Percentiles rank a stretch among this genome's conserved stretches.
phyloP scores from a whole-genome alignment of 1,140 invertebrate species.

The Colletes latitarsis region DNA sequence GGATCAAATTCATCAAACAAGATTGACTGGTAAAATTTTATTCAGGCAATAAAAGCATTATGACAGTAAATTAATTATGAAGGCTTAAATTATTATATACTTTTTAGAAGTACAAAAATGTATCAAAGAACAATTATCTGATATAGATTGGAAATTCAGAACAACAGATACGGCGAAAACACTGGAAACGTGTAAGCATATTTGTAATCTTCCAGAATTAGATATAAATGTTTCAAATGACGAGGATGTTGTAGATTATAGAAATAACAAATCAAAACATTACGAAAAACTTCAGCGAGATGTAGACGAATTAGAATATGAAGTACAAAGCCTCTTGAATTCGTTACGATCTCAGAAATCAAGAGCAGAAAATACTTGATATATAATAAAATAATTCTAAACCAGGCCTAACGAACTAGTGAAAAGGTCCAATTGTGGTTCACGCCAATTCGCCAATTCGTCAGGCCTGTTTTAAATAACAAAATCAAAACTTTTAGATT shows the following conservation, averaged over 20 bases:
- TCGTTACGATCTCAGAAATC: constrained; percentile 33
- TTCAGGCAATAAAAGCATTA: constrained; percentile 2
- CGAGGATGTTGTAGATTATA: constrained; percentile 5
- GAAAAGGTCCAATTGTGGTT: no score
- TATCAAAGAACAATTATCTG: constrained; percentile 63
- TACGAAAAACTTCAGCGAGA: constrained; percentile 65
- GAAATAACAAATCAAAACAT: constrained; percentile 31
- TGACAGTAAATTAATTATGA: background rate
- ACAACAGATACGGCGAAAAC: constrained; percentile 17
- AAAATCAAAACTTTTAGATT: no score
- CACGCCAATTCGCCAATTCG: no score
- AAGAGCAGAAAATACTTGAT: constrained; percentile 28
- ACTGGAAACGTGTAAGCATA: constrained; percentile 6
- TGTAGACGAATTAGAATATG: constrained; percentile 69
- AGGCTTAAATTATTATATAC: constrained; percentile 18
- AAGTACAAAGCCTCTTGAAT: constrained; percentile 69
- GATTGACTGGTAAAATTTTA: constrained; percentile 68
- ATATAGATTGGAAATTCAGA: constrained; percentile 33
- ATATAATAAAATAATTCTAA: constrained; percentile 28
- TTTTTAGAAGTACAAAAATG: constrained; percentile 72
- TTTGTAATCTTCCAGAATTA: background rate
- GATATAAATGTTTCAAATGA: constrained; percentile 28
- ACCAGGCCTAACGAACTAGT: no score
- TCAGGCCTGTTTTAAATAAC: no score
- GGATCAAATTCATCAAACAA: constrained; percentile 64